Evolutionary conservation across 1,140 invertebrate species (phyloP).

Genomic region (Aphelenchoides fujianensis): DNA sequence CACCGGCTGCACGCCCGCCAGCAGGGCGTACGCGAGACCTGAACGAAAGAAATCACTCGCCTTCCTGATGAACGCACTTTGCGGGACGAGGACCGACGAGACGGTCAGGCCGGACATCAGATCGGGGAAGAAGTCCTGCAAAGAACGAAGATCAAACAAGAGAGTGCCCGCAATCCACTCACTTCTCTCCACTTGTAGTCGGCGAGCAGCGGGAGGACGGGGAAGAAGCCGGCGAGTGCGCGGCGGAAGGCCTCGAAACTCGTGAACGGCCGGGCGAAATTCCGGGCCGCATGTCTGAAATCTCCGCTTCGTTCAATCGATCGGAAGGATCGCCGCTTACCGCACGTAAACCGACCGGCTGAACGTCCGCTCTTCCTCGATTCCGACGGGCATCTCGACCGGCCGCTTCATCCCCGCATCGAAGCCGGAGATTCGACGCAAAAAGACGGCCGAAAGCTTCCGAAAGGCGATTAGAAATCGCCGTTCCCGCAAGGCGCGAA

Average conservation of each 20-base stretch:
- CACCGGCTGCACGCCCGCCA: neutral
- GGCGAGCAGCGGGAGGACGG: constrained; percentile 36
- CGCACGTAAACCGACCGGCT: neutral
- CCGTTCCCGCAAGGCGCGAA: too few relatives aligned
- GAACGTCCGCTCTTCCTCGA: neutral
- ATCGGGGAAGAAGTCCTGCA: constrained; percentile 28
- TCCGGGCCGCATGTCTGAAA: constrained; percentile 19
- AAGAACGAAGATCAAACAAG: neutral
- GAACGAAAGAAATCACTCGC: neutral
- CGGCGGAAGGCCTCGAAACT: constrained; percentile 9
- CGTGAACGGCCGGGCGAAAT: constrained; percentile 25
- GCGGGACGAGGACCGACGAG: constrained; percentile 38
- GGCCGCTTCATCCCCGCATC: too few relatives aligned
- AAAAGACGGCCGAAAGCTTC: too few relatives aligned
- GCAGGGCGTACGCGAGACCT: constrained; percentile 14
- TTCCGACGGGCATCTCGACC: too few relatives aligned
- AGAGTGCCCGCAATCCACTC: neutral
- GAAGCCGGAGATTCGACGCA: too few relatives aligned
- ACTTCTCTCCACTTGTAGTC: constrained; percentile 29
- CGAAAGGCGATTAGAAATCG: too few relatives aligned
- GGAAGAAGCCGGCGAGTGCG: constrained; percentile 34
- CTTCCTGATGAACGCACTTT: constrained; percentile 30
- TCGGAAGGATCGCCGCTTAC: neutral
- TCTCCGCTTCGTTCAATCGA: neutral
- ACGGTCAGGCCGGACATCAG: constrained; percentile 35